phyloP scores from a whole-genome alignment of 2,888 invertebrate genomes.

The Orthosia gothica region DNA sequence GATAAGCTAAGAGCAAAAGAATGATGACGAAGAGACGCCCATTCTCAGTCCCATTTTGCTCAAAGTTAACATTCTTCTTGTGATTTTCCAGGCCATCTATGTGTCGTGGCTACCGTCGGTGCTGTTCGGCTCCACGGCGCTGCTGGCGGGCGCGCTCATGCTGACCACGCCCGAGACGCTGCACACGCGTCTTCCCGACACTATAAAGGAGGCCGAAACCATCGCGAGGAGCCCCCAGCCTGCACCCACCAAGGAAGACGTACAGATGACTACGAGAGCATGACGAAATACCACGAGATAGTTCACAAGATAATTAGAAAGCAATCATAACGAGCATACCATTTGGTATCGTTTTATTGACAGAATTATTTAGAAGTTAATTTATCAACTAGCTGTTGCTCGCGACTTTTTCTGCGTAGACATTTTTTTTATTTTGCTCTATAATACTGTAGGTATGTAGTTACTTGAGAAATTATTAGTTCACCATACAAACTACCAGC shows the following conservation, averaged over 20 bases:
- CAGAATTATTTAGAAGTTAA: neutral
- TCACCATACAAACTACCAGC: no score
- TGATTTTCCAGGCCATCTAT: constrained; percentile 85
- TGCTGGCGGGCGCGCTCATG: constrained; percentile 90
- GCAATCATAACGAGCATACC: no score
- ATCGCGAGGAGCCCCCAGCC: constrained; percentile 72
- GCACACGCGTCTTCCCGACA: constrained; percentile 92
- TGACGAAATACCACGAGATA: constrained; percentile 37
- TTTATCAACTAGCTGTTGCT: neutral
- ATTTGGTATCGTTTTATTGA: neutral
- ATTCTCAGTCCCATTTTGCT: no score
- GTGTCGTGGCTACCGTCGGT: constrained; percentile 91
- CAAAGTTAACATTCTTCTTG: neutral
- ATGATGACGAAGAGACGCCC: no score
- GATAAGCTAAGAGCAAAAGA: no score
- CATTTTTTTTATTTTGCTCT: no score
- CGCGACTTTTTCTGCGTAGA: no score
- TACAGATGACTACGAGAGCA: constrained; percentile 71
- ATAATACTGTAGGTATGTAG: no score
- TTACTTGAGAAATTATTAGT: no score
- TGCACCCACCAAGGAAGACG: constrained; percentile 59
- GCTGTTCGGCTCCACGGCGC: constrained; percentile 91
- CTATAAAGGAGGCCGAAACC: constrained; percentile 91
- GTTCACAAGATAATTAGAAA: neutral
- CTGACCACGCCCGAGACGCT: constrained; percentile 93